Conservation (phyloP, 2,888 invertebrate species). For the Ypsolopha sequella region DNA sequence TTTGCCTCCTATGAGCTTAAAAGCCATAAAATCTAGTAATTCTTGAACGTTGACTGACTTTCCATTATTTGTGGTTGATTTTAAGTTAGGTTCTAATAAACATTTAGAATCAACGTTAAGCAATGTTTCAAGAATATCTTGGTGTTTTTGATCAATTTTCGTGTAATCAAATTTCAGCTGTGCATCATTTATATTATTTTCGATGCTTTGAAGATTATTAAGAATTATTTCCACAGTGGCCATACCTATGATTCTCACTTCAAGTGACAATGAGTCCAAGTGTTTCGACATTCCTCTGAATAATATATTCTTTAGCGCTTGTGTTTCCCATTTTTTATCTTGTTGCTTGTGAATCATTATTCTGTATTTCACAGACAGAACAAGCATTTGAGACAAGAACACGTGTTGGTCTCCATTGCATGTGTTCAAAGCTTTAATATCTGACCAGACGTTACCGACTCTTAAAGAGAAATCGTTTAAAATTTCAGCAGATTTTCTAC, state of each 20-base stretch:
- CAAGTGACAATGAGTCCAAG: slow-evolving; percentile 72
- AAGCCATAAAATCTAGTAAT: slow-evolving; percentile 35
- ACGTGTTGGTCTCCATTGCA: slow-evolving; percentile 78
- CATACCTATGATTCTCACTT: slow-evolving; percentile 80
- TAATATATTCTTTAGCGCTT: slow-evolving; percentile 61
- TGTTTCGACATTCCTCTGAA: slow-evolving; percentile 78
- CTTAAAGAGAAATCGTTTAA: slow-evolving; percentile 58
- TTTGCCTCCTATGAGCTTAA: slow-evolving; percentile 23
- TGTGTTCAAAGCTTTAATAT: slow-evolving; percentile 72
- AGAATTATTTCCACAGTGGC: slow-evolving; percentile 76
- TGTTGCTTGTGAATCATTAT: slow-evolving; percentile 32
- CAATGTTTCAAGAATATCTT: slow-evolving; percentile 59
- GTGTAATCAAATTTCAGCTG: slow-evolving; percentile 78
- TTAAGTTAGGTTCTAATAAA: slow-evolving; percentile 35
- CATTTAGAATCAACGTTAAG: slow-evolving; percentile 44
- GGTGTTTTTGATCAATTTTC: slow-evolving; percentile 56
- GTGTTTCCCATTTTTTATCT: slow-evolving; percentile 28
- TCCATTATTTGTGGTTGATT: slow-evolving; percentile 21
- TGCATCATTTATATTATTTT: slow-evolving; percentile 43
- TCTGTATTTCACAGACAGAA: slow-evolving; percentile 67
- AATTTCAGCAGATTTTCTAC: slow-evolving; percentile 29
- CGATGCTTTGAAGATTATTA: slow-evolving; percentile 45
- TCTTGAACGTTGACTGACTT: slow-evolving; percentile 29
- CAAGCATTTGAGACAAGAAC: slow-evolving; percentile 76
- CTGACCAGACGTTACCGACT: slow-evolving; percentile 76